A percentile compares a stretch with the other conserved stretches of the same genome.
Evolutionary conservation across 2,888 invertebrate genomes (phyloP).

Genomic region (Euclidia mi): DNA sequence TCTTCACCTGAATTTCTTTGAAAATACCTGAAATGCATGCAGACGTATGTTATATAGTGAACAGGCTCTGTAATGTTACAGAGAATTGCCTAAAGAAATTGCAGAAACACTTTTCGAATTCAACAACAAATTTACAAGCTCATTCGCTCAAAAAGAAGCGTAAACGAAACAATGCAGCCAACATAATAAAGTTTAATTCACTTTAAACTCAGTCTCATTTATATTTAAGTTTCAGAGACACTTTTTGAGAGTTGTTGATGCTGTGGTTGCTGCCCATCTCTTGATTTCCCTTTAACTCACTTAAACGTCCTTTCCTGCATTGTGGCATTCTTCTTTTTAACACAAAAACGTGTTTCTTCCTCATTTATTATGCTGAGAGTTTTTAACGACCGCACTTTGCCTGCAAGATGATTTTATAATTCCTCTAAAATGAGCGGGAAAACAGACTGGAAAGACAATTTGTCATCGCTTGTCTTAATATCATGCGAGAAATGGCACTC

Average conservation of each 20-base stretch:
- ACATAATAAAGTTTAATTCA: not conserved
- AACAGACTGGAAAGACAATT: constrained; percentile 37
- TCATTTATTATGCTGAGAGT: constrained; percentile 44
- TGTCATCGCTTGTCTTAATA: constrained; percentile 38
- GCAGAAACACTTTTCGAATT: too few species aligned
- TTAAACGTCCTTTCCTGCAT: constrained; percentile 19
- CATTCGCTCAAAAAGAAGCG: not conserved
- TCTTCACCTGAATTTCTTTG: too few species aligned
- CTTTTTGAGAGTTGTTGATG: not conserved
- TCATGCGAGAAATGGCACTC: constrained; percentile 27
- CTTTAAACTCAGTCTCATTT: not conserved
- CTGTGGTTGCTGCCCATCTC: not conserved
- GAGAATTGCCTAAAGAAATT: too few species aligned
- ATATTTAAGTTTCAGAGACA: not conserved
- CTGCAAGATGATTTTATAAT: constrained; percentile 44
- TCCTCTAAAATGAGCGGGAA: constrained; percentile 30
- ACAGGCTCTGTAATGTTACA: too few species aligned
- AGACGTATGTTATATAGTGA: too few species aligned
- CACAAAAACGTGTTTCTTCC: constrained; percentile 33
- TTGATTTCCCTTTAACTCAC: constrained; percentile 14
- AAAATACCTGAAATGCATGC: too few species aligned
- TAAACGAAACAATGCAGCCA: too few species aligned
- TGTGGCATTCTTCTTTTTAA: constrained; percentile 21
- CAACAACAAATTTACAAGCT: not conserved
- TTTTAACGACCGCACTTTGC: constrained; percentile 42